Evolutionary conservation across 1,140 invertebrate species (phyloP).

Genomic region (Pseudomyrmex dendroicus): DNA sequence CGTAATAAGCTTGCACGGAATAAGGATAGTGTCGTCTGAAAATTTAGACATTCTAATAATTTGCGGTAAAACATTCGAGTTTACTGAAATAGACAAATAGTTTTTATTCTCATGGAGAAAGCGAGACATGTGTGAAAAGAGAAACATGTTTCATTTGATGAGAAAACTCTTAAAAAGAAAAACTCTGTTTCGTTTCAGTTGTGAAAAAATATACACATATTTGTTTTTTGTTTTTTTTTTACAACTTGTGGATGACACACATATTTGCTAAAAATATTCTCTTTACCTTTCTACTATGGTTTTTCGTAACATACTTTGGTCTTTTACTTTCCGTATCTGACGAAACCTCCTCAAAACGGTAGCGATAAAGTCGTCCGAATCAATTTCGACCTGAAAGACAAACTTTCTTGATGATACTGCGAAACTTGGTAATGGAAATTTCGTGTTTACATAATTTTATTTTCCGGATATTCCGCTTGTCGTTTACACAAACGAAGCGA

Average conservation of each 20-base stretch:
- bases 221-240: not conserved
- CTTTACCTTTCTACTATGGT: constrained; percentile 77
- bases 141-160: no score
- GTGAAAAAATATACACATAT: no score
- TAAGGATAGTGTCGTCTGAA: constrained; percentile 84
- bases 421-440: not conserved
- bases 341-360: constrained; percentile 85
- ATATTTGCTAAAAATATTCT: not conserved
- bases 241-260: not conserved
- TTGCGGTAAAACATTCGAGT: constrained; percentile 51
- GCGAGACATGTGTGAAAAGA: no score
- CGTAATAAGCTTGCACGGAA: constrained; percentile 87
- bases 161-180: no score
- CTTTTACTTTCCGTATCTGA: constrained; percentile 79
- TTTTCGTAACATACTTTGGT: constrained; percentile 68
- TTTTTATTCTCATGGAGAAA: no score
- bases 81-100: not conserved
- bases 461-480: not conserved
- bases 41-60: constrained; percentile 20
- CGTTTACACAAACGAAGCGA: not conserved
- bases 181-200: no score
- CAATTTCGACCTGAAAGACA: constrained; percentile 83
- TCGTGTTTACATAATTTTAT: not conserved
- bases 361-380: constrained; percentile 87
- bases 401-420: not conserved